Evolutionary conservation across 2,797 vertebrate species (phyloP).

Genomic region (Nannoperca obscura): DNA sequence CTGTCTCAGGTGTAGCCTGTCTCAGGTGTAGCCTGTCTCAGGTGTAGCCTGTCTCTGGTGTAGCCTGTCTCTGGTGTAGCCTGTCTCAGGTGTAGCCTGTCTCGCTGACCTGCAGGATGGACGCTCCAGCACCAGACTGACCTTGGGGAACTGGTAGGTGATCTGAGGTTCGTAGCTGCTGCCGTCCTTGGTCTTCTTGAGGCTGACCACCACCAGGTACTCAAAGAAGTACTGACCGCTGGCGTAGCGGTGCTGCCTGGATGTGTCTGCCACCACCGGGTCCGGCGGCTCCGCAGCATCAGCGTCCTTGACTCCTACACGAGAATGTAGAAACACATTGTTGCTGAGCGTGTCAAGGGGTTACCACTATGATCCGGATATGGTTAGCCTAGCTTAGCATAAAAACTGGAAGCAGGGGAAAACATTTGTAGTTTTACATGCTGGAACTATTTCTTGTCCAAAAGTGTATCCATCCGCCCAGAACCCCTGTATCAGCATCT

Average conservation of each 20-base stretch:
- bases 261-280: constrained; percentile 35
- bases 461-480: too few species aligned
- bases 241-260: constrained; percentile 75
- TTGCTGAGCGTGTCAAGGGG: not conserved
- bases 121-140: constrained; percentile 65
- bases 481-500: too few species aligned
- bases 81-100: not conserved
- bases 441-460: too few species aligned
- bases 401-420: too few species aligned
- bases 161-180: constrained; percentile 91
- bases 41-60: too few species aligned
- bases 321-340: constrained; percentile 13
- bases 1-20: too few species aligned
- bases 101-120: not conserved
- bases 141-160: constrained; percentile 97
- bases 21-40: too few species aligned
- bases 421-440: too few species aligned
- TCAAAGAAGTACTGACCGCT: constrained; percentile 95
- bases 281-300: constrained; percentile 21
- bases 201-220: constrained; percentile 94
- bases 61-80: too few species aligned
- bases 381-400: too few species aligned
- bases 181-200: constrained; percentile 85
- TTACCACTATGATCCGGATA: not conserved
- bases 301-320: constrained; percentile 58